Percentiles rank a stretch among this genome's conserved stretches.
Conservation (phyloP, 2,888 invertebrate species). For the Bombylius discolor region DNA sequence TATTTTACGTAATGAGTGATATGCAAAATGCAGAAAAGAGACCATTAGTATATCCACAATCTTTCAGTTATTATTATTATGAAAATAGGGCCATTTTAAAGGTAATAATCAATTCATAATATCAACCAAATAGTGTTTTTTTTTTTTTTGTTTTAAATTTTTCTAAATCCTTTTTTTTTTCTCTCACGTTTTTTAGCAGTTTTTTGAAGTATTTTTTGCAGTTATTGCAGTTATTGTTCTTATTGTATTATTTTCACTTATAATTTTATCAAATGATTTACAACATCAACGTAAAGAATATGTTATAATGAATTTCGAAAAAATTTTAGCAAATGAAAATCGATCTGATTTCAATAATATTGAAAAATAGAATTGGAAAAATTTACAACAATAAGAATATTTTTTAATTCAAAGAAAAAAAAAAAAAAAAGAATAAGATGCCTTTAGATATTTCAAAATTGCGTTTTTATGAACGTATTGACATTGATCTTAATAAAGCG, state of each 20-base stretch:
- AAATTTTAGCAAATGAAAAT: not conserved
- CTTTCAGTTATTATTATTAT: no score
- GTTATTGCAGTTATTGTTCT: not conserved
- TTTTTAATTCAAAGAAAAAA: not conserved
- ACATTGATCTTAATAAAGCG: not conserved
- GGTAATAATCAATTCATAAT: no score
- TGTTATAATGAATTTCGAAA: not conserved
- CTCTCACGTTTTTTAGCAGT: not conserved
- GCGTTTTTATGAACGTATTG: not conserved
- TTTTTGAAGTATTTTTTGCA: not conserved
- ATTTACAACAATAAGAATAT: not conserved
- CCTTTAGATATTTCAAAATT: not conserved
- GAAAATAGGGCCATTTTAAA: no score
- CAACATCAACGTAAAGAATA: not conserved
- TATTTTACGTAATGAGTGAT: no score
- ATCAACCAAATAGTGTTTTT: no score
- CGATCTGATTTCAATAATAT: not conserved
- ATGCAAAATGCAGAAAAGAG: no score
- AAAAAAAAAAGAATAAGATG: not conserved
- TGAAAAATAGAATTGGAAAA: not conserved
- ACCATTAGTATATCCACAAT: no score
- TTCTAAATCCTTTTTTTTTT: no score
- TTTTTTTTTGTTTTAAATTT: no score
- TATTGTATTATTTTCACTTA: not conserved
- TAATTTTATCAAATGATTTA: not conserved